Evolutionary conservation across 2,113 vertebrate species (phyloP).

Genomic region (Sminthopsis crassicaudata): DNA sequence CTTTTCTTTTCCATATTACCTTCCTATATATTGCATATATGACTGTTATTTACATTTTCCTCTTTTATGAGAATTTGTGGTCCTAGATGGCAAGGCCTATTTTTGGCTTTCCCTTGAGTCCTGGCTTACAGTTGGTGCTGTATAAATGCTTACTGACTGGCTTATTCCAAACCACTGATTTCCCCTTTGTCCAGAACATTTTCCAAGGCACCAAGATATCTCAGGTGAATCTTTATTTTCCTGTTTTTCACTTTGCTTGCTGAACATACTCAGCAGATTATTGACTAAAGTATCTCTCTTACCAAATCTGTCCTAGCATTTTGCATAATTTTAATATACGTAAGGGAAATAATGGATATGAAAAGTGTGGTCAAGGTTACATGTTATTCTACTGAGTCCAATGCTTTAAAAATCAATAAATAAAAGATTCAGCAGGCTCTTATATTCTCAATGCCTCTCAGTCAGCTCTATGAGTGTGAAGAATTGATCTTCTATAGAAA

Average conservation of each 20-base stretch:
- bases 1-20: background rate
- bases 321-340: background rate
- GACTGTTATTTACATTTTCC: background rate
- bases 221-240: background rate
- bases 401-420: conserved; percentile 1
- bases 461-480: background rate
- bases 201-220: background rate
- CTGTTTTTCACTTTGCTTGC: background rate
- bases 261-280: background rate
- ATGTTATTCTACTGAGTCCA: background rate
- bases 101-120: background rate
- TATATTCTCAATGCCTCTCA: background rate
- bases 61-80: background rate
- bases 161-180: background rate
- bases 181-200: background rate
- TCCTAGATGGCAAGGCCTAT: background rate
- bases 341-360: background rate
- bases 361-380: background rate
- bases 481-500: background rate
- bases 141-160: background rate
- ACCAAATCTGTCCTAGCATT: background rate
- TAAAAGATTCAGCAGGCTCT: background rate
- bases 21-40: background rate
- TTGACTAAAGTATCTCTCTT: background rate
- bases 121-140: background rate